Evolutionary conservation across 2,113 vertebrate species (phyloP), one percentile per base, ranked within the genome.

Genomic region (Lipotes vexillifer): DNA sequence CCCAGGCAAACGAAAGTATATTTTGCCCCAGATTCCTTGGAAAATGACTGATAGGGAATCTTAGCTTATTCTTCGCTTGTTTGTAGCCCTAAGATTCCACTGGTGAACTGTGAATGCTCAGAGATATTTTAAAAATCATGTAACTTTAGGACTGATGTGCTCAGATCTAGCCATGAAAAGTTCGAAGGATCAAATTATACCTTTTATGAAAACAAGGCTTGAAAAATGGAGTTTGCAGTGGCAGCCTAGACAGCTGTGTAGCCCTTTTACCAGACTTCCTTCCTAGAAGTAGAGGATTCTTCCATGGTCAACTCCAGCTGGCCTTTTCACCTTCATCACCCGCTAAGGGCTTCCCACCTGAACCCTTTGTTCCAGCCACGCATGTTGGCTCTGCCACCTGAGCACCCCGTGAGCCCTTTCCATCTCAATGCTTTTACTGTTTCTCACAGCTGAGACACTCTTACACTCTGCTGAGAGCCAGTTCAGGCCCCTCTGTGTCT

Each of bases 11-110:
- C 52, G 44, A 41, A 93, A 82, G 6, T 87, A 23, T 65, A 44
- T 80, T 83, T 96, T 88, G 77, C 38, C n/a, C n/a, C 46, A n/a
- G 21, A 69, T 92, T 95, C 75, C 71, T 95, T 93, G 80, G 80
- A 59, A 89, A 93, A 88, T 46, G 59, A 71, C 74, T 93, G 90
- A 61, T 33, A 49, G 41, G 78, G 90, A 75, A 41, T 49, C 29
- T 88, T 23, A 49, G 61, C 36, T 29, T 71, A 41, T 80, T 94
- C 14, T 52, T 71, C 4, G 8, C 65, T 96, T 63, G 36, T 61
- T 86, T n/a, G 74, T 90, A n/a, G 17, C 81, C 21, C 1, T 41
- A 29, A 52, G 78, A 84, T 33, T 91, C 65, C 41, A 15, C 17
- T 83, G 29, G 63, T 21, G 25, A 96, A 49, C 66, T 31, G 3